These are phyloP conservation scores for Fundulus diaphanus DNA, from an alignment of 2,797 vertebrate species.

Conservation along the genomic window DNA sequence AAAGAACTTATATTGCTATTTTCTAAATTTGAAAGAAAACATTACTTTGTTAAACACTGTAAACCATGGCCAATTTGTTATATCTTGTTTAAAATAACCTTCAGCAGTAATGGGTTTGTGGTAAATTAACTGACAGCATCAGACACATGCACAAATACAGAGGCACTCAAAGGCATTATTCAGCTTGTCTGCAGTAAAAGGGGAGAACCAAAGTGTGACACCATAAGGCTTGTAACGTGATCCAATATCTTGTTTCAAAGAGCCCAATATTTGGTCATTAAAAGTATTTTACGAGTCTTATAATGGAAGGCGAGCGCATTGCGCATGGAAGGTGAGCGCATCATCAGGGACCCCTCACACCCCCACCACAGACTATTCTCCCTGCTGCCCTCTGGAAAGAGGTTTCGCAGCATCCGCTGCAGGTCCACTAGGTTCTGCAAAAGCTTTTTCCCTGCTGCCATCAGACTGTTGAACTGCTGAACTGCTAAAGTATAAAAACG, in stretches of 20 bases:
- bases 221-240: constrained; percentile 59
- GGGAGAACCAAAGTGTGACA: constrained; percentile 46
- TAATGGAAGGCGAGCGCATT: constrained; percentile 62
- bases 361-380: too few species aligned
- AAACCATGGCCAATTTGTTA: background rate
- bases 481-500: too few species aligned
- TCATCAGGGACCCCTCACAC: too few species aligned
- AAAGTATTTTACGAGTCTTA: constrained; percentile 67
- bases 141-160: constrained; percentile 5
- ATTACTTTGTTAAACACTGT: background rate
- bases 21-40: background rate
- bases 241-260: constrained; percentile 69
- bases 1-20: background rate
- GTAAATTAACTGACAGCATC: constrained; percentile 6
- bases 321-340: too few species aligned
- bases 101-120: constrained; percentile 15
- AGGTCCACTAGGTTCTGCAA: too few species aligned
- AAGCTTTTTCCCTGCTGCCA: too few species aligned
- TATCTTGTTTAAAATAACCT: background rate
- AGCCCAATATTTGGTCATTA: constrained; percentile 72
- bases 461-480: too few species aligned
- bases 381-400: too few species aligned
- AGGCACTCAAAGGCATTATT: background rate
- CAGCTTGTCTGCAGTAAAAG: constrained; percentile 27
- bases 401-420: too few species aligned